These are phyloP conservation scores for Galemys pyrenaicus DNA, from an alignment of 2,113 vertebrate genomes.

Conservation along the genomic window DNA sequence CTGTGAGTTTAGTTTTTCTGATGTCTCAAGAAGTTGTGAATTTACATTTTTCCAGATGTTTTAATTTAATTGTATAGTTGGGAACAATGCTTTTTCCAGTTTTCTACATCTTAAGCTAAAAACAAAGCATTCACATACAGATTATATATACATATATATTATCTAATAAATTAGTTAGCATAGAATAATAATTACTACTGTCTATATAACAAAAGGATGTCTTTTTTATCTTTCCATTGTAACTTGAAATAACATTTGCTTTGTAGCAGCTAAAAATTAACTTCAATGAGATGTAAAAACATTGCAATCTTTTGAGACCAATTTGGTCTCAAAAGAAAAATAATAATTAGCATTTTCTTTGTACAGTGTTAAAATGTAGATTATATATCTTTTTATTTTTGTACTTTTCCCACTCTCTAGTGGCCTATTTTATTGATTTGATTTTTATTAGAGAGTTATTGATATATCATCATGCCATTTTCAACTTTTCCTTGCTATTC, in stretches of 20 bases:
- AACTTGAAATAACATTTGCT: not conserved
- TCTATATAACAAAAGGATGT: not conserved
- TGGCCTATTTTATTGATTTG: not conserved
- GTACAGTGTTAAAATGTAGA: not conserved
- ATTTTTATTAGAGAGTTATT: not conserved
- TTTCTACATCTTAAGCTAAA: not conserved
- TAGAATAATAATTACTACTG: not conserved
- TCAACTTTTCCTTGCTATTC: not conserved
- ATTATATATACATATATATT: conserved; percentile 1
- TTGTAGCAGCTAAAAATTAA: conserved; percentile 29
- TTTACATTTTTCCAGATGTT: not conserved
- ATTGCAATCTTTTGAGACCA: not conserved
- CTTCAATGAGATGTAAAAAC: not conserved
- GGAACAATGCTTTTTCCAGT: not conserved
- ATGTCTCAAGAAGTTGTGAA: not conserved
- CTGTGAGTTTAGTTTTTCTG: not conserved
- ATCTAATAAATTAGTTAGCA: not conserved
- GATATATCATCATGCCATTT: not conserved
- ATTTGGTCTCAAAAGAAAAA: not conserved
- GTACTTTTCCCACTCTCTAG: not conserved
- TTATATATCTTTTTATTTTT: not conserved
- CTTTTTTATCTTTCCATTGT: not conserved
- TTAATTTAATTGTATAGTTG: not conserved
- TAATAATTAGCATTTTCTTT: conserved; percentile 3
- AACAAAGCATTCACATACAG: not conserved